Evolutionary conservation across 2,797 vertebrate species (phyloP), one percentile per base, ranked within the genome.

Genomic region (Leuciscus waleckii): DNA sequence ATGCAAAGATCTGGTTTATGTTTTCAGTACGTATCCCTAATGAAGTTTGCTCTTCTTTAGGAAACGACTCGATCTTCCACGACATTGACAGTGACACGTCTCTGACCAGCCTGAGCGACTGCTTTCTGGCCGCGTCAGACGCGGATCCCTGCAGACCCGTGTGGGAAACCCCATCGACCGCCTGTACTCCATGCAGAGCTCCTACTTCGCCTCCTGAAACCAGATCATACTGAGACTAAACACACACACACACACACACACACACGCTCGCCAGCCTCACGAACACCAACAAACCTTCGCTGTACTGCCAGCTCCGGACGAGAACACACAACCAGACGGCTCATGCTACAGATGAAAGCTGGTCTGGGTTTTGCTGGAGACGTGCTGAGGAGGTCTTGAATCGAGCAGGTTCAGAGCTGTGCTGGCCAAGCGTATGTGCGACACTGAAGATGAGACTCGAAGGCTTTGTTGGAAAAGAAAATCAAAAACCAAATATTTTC

Each of bases 111-210:
- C 96, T 98, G 91, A 97, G 96, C 89, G 97, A 99, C 95, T 97
- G 97, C 93, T 97, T 98, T 91, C 94, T 97, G 89, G 94, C 95
- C 85, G 95, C 95, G 70, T 95, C 97, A 0, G 96, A 97, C 54
- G 92, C 95, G 95, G 95, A 88, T 96, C 96, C 90, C 92, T 97
- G 92, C 97, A 97, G 91, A 93, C 94, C 83, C 94, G 94, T 4
- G 94, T 95, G 89, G 97, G 96, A 87, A 98, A 98, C 86, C 97
- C 97, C 85, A 98, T 98, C 82, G 97, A 98, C 93, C 95, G 95
- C 90, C 96, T 99, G 89, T 97, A 97, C 92, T 98, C 97, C 93
- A 98, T 98, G 97, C 98, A 99, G 94, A 98, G 94, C 92, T 98
- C 97, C 19, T 99, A 98, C 94, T 98, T 98, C 86, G 95, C 97